Conservation (phyloP, 2,113 vertebrate genomes). For the Arenaria interpres region DNA sequence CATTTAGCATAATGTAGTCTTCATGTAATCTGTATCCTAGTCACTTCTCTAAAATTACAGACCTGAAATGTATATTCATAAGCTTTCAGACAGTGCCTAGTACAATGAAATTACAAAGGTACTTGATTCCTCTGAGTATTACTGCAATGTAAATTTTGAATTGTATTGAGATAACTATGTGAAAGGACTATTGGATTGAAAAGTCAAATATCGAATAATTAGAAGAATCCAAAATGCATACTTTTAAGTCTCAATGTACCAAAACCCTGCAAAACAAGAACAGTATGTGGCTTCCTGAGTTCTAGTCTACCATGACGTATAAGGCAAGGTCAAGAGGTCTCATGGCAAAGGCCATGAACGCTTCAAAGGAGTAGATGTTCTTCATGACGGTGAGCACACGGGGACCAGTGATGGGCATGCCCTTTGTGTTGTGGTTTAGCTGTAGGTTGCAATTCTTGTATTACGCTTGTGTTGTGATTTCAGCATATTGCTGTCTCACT, state of each 20-base stretch:
- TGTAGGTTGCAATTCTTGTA: neutral
- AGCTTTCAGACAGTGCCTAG: neutral
- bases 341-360: neutral
- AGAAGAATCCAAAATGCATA: neutral
- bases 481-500: neutral
- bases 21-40: neutral
- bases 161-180: neutral
- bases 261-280: neutral
- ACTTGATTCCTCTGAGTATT: neutral
- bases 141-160: neutral
- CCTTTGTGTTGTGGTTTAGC: neutral
- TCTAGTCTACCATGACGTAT: neutral
- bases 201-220: neutral
- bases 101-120: neutral
- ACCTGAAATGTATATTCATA: conserved; percentile 30
- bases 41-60: neutral
- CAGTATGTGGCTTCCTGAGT: neutral
- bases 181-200: neutral
- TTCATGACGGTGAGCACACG: neutral
- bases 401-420: neutral
- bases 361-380: neutral
- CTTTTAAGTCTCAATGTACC: neutral
- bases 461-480: neutral
- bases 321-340: neutral
- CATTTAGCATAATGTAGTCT: neutral